These are phyloP conservation scores for Schrankia costaestrigalis DNA, from an alignment of 2,888 invertebrate species.

Conservation along the genomic window DNA sequence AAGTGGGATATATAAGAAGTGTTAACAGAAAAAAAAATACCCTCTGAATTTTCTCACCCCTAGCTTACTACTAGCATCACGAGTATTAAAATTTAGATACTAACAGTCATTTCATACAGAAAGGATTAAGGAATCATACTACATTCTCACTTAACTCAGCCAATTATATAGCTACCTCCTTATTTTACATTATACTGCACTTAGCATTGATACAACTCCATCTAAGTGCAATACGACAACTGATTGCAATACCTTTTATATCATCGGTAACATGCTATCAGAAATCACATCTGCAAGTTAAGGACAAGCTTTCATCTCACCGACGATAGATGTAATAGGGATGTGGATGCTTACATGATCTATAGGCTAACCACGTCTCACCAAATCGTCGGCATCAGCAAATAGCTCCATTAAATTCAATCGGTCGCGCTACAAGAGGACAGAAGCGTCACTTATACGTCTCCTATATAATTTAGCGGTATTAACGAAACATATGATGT, in stretches of 20 bases:
- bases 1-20: no score
- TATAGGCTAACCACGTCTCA: constrained; percentile 52
- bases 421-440: constrained; percentile 49
- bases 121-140: no score
- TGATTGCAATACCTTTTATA: constrained; percentile 5
- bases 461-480: constrained; percentile 66
- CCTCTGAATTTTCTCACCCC: no score
- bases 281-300: constrained; percentile 28
- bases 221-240: no score
- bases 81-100: no score
- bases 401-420: constrained; percentile 74
- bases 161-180: no score
- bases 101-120: no score
- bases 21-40: no score
- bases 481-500: constrained; percentile 48
- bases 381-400: constrained; percentile 58
- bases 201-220: no score
- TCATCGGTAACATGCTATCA: constrained; percentile 16
- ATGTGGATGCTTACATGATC: constrained; percentile 31
- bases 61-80: no score
- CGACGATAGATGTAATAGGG: constrained; percentile 39
- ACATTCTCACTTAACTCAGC: no score
- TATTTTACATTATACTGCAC: no score
- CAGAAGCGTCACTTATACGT: constrained; percentile 62
- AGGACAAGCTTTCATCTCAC: constrained; percentile 36